These are phyloP conservation scores for Stichopus horrens DNA, from an alignment of 53 echinoderm and acorn worm genomes.

Conservation along the genomic window DNA sequence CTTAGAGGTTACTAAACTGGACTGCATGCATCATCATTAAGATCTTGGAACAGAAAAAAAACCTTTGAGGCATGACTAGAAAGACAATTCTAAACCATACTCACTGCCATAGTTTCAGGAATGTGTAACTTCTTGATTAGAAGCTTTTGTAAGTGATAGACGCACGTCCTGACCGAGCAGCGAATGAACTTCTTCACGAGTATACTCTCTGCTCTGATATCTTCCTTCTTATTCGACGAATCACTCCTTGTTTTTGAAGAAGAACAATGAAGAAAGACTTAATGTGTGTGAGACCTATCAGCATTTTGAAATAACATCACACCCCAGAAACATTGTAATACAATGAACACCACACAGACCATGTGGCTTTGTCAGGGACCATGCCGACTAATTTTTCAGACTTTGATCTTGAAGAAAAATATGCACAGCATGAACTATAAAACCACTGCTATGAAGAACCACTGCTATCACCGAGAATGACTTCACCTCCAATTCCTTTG, in stretches of 20 bases:
- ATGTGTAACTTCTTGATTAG: slow-evolving; percentile 78
- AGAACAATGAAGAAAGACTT: too few species aligned
- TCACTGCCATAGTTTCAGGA: slow-evolving; percentile 69
- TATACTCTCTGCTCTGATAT: slow-evolving; percentile 15
- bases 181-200: slow-evolving; percentile 85
- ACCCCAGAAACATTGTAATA: too few species aligned
- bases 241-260: not conserved
- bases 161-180: slow-evolving; percentile 92
- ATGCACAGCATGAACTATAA: too few species aligned
- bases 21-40: not conserved
- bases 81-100: not conserved
- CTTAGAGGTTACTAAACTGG: not conserved
- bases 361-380: too few species aligned
- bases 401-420: too few species aligned
- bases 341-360: too few species aligned
- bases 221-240: slow-evolving; percentile 36
- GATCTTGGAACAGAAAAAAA: not conserved
- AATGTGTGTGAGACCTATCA: too few species aligned
- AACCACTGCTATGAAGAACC: too few species aligned
- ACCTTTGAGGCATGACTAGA: not conserved
- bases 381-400: too few species aligned
- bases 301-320: too few species aligned
- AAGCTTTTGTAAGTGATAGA: slow-evolving; percentile 86
- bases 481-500: too few species aligned
- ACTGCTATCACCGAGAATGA: too few species aligned